phyloP scores from a whole-genome alignment of 2,113 vertebrate species.

The Montifringilla adamsi region DNA sequence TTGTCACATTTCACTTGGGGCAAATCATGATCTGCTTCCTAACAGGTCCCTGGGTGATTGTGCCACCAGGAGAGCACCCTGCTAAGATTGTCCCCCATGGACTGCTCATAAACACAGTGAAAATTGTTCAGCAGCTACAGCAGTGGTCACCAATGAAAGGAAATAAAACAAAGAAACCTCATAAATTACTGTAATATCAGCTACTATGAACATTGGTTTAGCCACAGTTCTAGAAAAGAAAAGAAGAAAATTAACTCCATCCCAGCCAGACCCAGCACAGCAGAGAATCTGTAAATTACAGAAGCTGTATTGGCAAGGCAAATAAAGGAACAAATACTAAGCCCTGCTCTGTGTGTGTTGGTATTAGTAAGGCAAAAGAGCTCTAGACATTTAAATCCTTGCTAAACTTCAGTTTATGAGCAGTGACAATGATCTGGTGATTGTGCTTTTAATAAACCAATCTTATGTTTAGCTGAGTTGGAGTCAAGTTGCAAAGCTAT shows the following conservation, averaged over 20 bases:
- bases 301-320: not conserved
- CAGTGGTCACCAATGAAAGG: not conserved
- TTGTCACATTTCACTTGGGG: not conserved
- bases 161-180: not conserved
- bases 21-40: not conserved
- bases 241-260: not conserved
- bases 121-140: not conserved
- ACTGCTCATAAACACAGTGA: not conserved
- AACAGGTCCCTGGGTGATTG: not conserved
- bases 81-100: not conserved
- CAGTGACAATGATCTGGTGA: not conserved
- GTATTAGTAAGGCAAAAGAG: not conserved
- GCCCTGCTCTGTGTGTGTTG: not conserved
- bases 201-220: not conserved
- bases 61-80: not conserved
- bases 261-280: not conserved
- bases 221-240: not conserved
- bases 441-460: not conserved
- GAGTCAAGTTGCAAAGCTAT: not conserved
- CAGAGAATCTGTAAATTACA: not conserved
- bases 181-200: not conserved
- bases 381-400: not conserved
- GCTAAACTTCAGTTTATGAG: not conserved
- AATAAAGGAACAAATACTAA: not conserved
- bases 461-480: not conserved